Evolutionary conservation across 2,888 invertebrate species (phyloP), one percentile per base, ranked within the genome.

Genomic region (Glyphotaelius pellucidus): DNA sequence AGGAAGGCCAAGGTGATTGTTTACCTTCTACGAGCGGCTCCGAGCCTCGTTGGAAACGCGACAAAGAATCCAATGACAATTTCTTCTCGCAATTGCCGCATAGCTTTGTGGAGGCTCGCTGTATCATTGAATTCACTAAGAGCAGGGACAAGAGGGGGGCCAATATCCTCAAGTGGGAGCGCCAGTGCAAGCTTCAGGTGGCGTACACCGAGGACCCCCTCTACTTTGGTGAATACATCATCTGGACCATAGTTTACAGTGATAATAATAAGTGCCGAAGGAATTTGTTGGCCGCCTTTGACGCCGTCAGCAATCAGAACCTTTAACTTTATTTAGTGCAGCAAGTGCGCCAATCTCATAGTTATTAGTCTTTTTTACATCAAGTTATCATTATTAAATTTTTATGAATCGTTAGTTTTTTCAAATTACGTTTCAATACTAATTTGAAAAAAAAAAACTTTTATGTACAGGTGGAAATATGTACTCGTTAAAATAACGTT

Each of bases 141-240:
- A 94, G 95, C 30, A 95, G 95, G 93, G 95, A 95, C 92, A 95
- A 94, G 91, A 94, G 95, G 47, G 95, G 94, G 93, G 93, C 94
- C 93, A 96, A 95, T 92, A 94, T 94, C 92, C 96, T 96, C 95
- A 96, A 96, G 94, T 97, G 97, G 97, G 96, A 96, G 93, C 95
- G 97, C 91, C 96, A 96, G 87, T 97, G 97, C 94, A 97, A 97
- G 94, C 94, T 97, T 90, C 97, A 97, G 94, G 96, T 97, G 30
- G 97, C 97, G 47, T 97, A 97, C 94, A 96, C 96, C 0, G 95
- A 96, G 93, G 96, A 96, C 91, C 95, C 95, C 15, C 94, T 96
- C 14, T 96, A 96, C 94, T 94, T 95, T 91, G 96, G 96, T 32
- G 96, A 97, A 94, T 96, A 96, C 94, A 96, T 96, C 11, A 96